phyloP scores from a whole-genome alignment of 2,113 vertebrate species.

The Laticauda laticaudata region DNA sequence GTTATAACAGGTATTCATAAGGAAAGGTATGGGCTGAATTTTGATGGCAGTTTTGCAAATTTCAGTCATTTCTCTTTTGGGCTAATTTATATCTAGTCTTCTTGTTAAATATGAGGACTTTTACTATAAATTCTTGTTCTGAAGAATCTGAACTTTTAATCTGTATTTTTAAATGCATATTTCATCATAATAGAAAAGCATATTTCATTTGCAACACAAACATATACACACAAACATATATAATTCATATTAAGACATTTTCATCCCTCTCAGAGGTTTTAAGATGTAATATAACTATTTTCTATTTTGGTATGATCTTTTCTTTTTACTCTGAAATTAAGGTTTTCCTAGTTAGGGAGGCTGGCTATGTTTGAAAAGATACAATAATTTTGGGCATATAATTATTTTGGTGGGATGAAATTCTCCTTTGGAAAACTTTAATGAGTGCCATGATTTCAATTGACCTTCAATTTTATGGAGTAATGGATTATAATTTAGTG shows the following conservation, averaged over 20 bases:
- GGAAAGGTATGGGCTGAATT: not conserved
- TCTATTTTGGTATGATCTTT: not conserved
- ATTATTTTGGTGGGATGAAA: not conserved
- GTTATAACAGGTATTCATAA: not conserved
- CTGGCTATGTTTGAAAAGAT: not conserved
- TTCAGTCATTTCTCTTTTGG: not conserved
- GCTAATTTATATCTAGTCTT: not conserved
- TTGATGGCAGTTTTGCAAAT: not conserved
- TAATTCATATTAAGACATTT: not conserved
- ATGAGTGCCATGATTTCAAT: not conserved
- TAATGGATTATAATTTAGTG: not conserved
- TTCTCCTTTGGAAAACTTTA: not conserved
- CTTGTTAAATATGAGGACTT: not conserved
- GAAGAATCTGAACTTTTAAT: not conserved
- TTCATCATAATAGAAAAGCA: not conserved
- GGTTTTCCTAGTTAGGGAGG: not conserved
- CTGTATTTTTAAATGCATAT: not conserved
- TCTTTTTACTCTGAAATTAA: not conserved
- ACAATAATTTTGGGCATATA: not conserved
- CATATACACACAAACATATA: not conserved
- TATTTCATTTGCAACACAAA: not conserved
- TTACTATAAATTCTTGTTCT: not conserved
- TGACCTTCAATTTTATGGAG: not conserved
- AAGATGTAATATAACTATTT: not conserved
- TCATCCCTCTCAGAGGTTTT: not conserved